Conservation (phyloP, 2,888 invertebrate genomes). For the Carcina quercana region DNA sequence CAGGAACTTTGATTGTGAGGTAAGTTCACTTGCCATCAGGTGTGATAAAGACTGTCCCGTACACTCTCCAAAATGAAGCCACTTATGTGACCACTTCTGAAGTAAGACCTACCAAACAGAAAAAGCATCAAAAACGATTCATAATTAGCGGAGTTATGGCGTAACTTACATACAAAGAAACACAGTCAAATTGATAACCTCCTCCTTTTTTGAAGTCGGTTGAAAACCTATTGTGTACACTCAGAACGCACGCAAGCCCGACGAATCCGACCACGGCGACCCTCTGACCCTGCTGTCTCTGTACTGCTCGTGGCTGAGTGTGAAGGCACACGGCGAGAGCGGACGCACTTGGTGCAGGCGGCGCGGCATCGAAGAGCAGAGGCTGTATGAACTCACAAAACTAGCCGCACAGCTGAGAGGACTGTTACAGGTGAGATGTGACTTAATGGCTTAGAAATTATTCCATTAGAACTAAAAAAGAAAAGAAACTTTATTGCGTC, state of each 20-base stretch:
- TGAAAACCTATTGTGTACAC: conserved; percentile 8
- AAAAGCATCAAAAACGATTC: no score
- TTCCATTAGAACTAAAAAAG: no score
- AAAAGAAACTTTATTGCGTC: no score
- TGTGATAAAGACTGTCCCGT: no score
- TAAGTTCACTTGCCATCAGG: no score
- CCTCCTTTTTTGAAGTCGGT: background rate
- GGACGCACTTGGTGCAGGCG: conserved; percentile 89
- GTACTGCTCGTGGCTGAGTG: conserved; percentile 91
- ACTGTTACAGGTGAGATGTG: conserved; percentile 72
- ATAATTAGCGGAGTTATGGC: no score
- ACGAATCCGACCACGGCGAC: conserved; percentile 97
- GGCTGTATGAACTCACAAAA: conserved; percentile 97
- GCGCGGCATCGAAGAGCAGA: conserved; percentile 95
- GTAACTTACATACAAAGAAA: no score
- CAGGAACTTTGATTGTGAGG: conserved; percentile 88
- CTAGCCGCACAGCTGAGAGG: conserved; percentile 91
- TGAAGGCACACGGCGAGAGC: conserved; percentile 76
- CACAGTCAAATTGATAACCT: no score
- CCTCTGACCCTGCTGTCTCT: conserved; percentile 91
- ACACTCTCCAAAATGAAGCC: no score
- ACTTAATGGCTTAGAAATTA: no score
- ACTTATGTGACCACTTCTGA: no score
- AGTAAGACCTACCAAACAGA: no score
- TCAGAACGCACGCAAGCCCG: conserved; percentile 80